Conservation (phyloP, 2,113 vertebrate species). For the Archilochus colubris region DNA sequence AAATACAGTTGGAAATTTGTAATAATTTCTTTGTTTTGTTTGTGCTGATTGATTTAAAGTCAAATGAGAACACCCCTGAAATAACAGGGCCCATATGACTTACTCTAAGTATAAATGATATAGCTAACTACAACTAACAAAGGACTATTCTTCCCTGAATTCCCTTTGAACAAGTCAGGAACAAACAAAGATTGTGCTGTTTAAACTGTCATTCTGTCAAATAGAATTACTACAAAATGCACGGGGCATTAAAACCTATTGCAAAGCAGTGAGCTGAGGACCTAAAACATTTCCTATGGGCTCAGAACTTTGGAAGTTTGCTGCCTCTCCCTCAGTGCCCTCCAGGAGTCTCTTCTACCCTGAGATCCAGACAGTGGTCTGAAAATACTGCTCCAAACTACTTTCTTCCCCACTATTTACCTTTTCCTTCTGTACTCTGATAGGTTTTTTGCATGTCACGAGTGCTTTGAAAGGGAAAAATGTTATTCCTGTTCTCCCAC, state of each 20-base stretch:
- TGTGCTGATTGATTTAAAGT: background rate
- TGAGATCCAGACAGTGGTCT: background rate
- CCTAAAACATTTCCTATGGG: background rate
- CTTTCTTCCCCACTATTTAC: background rate
- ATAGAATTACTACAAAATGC: background rate
- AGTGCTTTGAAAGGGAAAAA: background rate
- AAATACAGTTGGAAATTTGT: background rate
- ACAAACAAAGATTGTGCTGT: background rate
- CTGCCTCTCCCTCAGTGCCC: background rate
- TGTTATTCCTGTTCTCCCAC: background rate
- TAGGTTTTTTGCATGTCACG: background rate
- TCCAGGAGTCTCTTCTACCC: background rate
- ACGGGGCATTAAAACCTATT: background rate
- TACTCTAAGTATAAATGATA: background rate
- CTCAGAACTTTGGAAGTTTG: background rate
- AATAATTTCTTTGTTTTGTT: background rate
- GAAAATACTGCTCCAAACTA: background rate
- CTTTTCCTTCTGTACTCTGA: background rate
- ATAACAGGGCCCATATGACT: background rate
- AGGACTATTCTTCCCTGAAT: background rate
- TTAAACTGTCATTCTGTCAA: slow-evolving; percentile 4
- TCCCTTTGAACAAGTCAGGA: background rate
- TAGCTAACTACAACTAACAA: background rate
- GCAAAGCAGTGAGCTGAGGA: background rate
- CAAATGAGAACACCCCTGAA: background rate